phyloP scores from a whole-genome alignment of 2,888 invertebrate genomes.

The Bombyx huttoni region DNA sequence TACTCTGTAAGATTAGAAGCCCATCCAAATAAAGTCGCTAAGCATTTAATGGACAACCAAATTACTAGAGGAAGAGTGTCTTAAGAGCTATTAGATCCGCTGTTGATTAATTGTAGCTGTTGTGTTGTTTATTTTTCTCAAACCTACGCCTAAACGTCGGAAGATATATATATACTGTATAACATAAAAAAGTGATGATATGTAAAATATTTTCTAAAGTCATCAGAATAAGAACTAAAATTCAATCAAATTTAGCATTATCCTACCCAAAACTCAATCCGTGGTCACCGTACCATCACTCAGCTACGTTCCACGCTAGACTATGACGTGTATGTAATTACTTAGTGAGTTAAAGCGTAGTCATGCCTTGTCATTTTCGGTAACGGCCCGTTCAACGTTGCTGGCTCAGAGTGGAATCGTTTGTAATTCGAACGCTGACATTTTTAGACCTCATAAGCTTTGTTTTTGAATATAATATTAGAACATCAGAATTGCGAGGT shows the following conservation, averaged over 20 bases:
- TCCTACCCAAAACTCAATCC: neutral
- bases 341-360: constrained; percentile 52
- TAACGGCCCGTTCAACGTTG: constrained; percentile 17
- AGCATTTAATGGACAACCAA: no score
- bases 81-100: no score
- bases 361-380: constrained; percentile 66
- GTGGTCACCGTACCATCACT: constrained; percentile 1
- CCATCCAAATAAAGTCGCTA: no score
- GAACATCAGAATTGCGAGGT: neutral
- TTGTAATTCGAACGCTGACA: constrained; percentile 31
- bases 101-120: no score
- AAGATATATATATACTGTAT: no score
- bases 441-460: constrained; percentile 4
- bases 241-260: neutral
- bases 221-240: neutral
- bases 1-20: no score
- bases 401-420: constrained; percentile 27
- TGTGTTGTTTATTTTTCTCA: no score
- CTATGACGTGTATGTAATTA: constrained; percentile 65
- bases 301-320: constrained; percentile 29
- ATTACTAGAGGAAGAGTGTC: no score
- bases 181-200: neutral
- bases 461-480: neutral
- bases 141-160: no score
- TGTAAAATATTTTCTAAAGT: neutral